Conservation (phyloP, 2,113 vertebrate genomes). For the Sardina pilchardus region DNA sequence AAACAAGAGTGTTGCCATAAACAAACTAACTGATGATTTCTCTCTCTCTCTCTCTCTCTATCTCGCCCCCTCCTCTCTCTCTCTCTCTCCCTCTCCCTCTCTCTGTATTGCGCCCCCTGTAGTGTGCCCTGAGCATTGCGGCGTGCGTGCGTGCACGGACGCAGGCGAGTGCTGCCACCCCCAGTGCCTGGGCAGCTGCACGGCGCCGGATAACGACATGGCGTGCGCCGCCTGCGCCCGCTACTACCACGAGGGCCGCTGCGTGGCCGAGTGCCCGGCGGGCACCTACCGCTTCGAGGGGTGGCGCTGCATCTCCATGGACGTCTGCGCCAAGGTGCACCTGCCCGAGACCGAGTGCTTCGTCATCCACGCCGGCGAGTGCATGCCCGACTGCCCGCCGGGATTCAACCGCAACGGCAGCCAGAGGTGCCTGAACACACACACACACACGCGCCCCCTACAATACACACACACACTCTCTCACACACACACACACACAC, state of each 20-base stretch:
- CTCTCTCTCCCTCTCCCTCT: background rate
- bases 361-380: constrained; percentile 89
- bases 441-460: background rate
- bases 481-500: background rate
- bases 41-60: background rate
- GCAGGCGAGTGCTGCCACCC: constrained; percentile 88
- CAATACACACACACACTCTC: background rate
- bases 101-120: constrained; percentile 39
- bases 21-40: background rate
- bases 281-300: constrained; percentile 92
- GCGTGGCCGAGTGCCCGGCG: constrained; percentile 83
- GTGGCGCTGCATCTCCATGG: constrained; percentile 91
- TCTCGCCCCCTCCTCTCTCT: background rate
- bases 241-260: constrained; percentile 84
- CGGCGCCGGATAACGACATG: constrained; percentile 70
- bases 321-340: constrained; percentile 82
- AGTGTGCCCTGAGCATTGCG: constrained; percentile 89
- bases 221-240: constrained; percentile 90
- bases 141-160: constrained; percentile 79
- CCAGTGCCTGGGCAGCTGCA: constrained; percentile 95
- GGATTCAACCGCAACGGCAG: constrained; percentile 84
- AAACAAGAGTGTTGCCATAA: background rate
- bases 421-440: background rate
- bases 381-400: constrained; percentile 87
- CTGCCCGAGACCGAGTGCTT: constrained; percentile 78